Evolutionary conservation across 2,888 invertebrate species (phyloP).

Genomic region (Oligia fasciuncula): DNA sequence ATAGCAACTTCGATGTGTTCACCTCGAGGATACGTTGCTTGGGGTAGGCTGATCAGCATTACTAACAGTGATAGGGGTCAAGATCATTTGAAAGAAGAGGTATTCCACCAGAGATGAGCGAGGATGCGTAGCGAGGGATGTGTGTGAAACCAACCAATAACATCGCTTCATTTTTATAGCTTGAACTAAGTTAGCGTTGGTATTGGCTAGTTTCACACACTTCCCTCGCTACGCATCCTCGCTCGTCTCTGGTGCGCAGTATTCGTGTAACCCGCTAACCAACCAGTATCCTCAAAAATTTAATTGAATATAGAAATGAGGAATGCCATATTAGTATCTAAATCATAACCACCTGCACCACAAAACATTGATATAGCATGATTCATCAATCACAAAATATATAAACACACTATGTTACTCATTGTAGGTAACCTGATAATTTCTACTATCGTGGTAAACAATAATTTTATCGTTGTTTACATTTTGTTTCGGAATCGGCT

Average conservation of each 20-base stretch:
- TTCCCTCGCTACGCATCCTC: too few species aligned
- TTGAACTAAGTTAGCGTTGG: too few species aligned
- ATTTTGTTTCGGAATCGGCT: background rate
- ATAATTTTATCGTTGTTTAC: background rate
- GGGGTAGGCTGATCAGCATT: background rate
- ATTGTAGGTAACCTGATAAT: constrained; percentile 18
- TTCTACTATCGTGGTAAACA: constrained; percentile 11
- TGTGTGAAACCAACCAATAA: too few species aligned
- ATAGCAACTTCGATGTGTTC: background rate
- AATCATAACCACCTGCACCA: constrained; percentile 7
- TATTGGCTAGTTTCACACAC: too few species aligned
- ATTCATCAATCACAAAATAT: constrained; percentile 28
- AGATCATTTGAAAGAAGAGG: too few species aligned
- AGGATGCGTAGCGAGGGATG: too few species aligned
- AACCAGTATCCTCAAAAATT: constrained; percentile 5
- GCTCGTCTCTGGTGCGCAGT: background rate
- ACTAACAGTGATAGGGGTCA: background rate
- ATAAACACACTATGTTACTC: constrained; percentile 22
- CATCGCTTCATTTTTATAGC: too few species aligned
- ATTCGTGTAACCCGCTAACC: background rate
- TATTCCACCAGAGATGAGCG: too few species aligned
- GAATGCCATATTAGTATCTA: constrained; percentile 9
- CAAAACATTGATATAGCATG: constrained; percentile 33
- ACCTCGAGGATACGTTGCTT: constrained; percentile 11
- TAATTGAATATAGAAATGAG: constrained; percentile 7